phyloP scores from a whole-genome alignment of 2,797 vertebrate species.

The Octomys mimax region DNA sequence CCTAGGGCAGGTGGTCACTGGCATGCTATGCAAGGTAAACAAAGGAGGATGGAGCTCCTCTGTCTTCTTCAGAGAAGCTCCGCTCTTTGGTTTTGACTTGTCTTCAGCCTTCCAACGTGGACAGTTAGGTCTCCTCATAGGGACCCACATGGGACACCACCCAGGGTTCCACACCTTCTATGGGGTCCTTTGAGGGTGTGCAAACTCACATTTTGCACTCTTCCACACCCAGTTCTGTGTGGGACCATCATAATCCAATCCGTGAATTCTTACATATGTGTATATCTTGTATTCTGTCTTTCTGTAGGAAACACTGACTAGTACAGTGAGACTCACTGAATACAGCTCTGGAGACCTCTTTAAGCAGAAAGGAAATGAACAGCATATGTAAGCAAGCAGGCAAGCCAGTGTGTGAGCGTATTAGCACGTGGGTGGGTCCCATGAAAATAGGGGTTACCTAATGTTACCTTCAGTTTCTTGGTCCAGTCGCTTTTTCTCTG shows the following conservation, averaged over 20 bases:
- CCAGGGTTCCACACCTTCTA: neutral
- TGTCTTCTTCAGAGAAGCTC: neutral
- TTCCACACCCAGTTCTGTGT: neutral
- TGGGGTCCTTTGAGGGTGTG: neutral
- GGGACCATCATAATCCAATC: neutral
- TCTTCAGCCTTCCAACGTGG: neutral
- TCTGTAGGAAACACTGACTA: neutral
- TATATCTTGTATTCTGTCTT: neutral
- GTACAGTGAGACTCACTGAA: no score
- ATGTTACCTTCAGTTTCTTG: neutral
- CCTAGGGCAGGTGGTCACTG: neutral
- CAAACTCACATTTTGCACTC: neutral
- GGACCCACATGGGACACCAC: neutral
- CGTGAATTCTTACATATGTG: neutral
- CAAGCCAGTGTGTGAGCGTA: neutral
- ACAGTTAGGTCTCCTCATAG: neutral
- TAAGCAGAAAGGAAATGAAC: slow-evolving; percentile 20
- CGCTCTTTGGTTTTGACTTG: neutral
- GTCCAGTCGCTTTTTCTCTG: neutral
- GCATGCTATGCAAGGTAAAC: neutral
- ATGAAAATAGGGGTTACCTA: neutral
- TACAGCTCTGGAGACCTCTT: neutral
- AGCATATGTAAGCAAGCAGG: neutral
- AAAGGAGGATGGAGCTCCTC: neutral
- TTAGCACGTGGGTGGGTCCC: neutral